These are phyloP conservation scores for Caenorhabditis wallacei DNA, from an alignment of 2,888 invertebrate genomes.

Conservation along the genomic window DNA sequence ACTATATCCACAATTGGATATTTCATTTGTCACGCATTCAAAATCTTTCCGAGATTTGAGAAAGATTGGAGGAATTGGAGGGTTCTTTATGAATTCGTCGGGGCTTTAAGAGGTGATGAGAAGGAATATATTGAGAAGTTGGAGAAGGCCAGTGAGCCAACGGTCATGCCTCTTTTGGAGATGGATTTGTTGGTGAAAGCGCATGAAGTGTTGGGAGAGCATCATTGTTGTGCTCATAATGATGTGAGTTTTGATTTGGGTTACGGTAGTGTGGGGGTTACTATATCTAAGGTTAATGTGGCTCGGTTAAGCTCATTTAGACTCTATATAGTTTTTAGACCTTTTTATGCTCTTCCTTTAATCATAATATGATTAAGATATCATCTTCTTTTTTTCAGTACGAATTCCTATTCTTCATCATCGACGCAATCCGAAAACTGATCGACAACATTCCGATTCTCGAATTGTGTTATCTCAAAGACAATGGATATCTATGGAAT, in stretches of 20 bases:
- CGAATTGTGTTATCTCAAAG: conserved; percentile 50
- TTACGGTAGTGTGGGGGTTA: too few relatives aligned
- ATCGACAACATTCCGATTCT: conserved; percentile 45
- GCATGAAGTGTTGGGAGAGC: conserved; percentile 67
- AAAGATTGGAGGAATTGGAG: conserved; percentile 61
- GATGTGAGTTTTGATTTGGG: conserved; percentile 60
- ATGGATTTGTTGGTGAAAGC: conserved; percentile 69
- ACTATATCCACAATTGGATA: conserved; percentile 54
- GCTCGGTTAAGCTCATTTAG: too few relatives aligned
- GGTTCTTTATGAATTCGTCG: conserved; percentile 49
- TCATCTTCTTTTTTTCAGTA: conserved; percentile 50
- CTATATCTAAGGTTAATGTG: too few relatives aligned
- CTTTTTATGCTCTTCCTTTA: too few relatives aligned
- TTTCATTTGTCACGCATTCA: conserved; percentile 40
- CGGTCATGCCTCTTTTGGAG: conserved; percentile 64
- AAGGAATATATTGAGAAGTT: conserved; percentile 59
- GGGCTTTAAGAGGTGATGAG: background rate
- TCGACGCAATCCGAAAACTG: conserved; percentile 48
- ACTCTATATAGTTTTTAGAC: too few relatives aligned
- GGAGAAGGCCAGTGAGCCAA: conserved; percentile 39
- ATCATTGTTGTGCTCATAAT: conserved; percentile 60
- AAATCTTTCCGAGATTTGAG: conserved; percentile 41
- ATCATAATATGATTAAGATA: too few relatives aligned
- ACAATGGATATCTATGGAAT: conserved; percentile 66
- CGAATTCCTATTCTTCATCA: conserved; percentile 62